Evolutionary conservation across 2,888 invertebrate species (phyloP).

Genomic region (Papilio protenor): DNA sequence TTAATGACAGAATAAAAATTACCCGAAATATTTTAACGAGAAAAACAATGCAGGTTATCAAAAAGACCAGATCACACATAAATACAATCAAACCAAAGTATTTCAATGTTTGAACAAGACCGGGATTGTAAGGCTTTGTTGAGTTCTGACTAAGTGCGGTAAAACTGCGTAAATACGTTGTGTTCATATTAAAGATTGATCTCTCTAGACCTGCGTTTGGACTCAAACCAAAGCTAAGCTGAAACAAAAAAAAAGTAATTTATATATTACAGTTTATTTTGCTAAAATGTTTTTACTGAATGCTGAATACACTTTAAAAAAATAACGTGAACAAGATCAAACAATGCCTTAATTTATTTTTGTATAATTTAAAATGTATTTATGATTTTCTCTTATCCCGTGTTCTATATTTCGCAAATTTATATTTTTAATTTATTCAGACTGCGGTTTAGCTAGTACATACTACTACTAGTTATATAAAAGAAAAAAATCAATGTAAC

Average conservation of each 20-base stretch:
- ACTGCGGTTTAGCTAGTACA: no score
- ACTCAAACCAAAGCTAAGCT: slow-evolving; percentile 72
- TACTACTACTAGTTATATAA: no score
- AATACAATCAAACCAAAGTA: slow-evolving; percentile 62
- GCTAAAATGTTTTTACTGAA: no score
- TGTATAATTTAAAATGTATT: no score
- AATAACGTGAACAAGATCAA: no score
- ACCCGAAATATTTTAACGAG: slow-evolving; percentile 61
- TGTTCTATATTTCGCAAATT: no score
- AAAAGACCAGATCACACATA: slow-evolving; percentile 55
- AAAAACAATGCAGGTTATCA: slow-evolving; percentile 56
- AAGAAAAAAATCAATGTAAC: no score
- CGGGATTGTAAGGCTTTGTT: slow-evolving; percentile 36
- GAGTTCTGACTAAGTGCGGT: slow-evolving; percentile 11
- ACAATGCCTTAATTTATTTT: no score
- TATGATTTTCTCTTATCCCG: no score
- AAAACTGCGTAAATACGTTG: slow-evolving; percentile 27
- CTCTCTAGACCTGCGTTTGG: slow-evolving; percentile 64
- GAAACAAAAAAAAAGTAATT: slow-evolving; percentile 45
- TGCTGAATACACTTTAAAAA: no score
- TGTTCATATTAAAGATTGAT: slow-evolving; percentile 56
- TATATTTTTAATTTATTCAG: no score
- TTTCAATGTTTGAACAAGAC: slow-evolving; percentile 52
- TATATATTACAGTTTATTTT: neutral
- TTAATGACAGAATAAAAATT: slow-evolving; percentile 31